Conservation (phyloP, 2,113 vertebrate genomes). For the Scolopax mira region DNA sequence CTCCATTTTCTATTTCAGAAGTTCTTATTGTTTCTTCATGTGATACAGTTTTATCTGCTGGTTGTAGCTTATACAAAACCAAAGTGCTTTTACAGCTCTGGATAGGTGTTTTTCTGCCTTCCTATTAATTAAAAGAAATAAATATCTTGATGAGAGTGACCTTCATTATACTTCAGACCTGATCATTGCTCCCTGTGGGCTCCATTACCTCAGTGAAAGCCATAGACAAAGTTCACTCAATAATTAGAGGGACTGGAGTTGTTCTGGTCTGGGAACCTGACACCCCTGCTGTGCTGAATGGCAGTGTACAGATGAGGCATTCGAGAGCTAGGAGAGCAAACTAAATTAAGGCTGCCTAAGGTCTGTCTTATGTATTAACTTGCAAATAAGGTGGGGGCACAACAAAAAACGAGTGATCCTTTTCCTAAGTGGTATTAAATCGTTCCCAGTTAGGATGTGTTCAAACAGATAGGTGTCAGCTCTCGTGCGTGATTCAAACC, state of each 20-base stretch:
- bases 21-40: background rate
- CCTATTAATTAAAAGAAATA: constrained; percentile 24
- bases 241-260: constrained; percentile 52
- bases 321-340: background rate
- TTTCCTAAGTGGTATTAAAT: background rate
- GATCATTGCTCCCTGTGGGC: constrained; percentile 39
- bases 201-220: constrained; percentile 51
- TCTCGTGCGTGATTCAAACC: background rate
- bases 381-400: constrained; percentile 12
- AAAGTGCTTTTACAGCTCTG: background rate
- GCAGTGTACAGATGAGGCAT: constrained; percentile 50
- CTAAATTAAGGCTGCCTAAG: constrained; percentile 22
- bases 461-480: background rate
- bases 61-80: background rate
- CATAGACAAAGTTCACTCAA: constrained; percentile 47
- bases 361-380: constrained; percentile 17
- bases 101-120: background rate
- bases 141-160: constrained; percentile 37
- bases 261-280: constrained; percentile 56
- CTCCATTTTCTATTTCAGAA: background rate
- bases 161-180: constrained; percentile 45
- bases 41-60: background rate
- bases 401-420: background rate
- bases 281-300: constrained; percentile 52
- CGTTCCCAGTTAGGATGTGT: background rate